Percentiles rank a stretch among this genome's conserved stretches.
Evolutionary conservation across 2,888 invertebrate species (phyloP).

Genomic region (Acleris emargana): DNA sequence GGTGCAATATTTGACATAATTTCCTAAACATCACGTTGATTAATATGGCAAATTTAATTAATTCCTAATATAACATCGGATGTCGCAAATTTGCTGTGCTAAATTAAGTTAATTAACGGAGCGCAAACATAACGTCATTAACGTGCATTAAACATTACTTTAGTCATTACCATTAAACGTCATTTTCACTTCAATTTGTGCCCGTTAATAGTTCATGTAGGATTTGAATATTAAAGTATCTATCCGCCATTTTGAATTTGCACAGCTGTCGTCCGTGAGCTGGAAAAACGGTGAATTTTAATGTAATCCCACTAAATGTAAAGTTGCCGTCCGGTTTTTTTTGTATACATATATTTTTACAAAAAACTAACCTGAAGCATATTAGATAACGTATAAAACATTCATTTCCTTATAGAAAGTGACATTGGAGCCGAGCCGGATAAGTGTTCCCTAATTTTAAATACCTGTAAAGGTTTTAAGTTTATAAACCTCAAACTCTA

Average conservation of each 20-base stretch:
- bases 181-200: conserved; percentile 4
- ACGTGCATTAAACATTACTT: conserved; percentile 20
- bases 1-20: too few species aligned
- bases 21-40: neutral
- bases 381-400: too few species aligned
- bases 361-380: too few species aligned
- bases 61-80: neutral
- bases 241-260: conserved; percentile 14
- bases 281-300: conserved; percentile 11
- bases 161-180: conserved; percentile 1
- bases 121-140: conserved; percentile 10
- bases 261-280: neutral
- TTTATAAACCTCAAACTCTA: too few species aligned
- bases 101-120: conserved; percentile 14
- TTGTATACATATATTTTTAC: too few species aligned
- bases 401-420: too few species aligned
- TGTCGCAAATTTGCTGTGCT: conserved; percentile 7
- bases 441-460: too few species aligned
- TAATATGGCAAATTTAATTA: neutral
- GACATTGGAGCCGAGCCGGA: too few species aligned
- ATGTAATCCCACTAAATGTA: neutral
- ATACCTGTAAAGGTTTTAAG: too few species aligned
- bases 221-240: conserved; percentile 19
- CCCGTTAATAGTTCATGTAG: conserved; percentile 19
- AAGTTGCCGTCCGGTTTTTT: neutral